Percentiles rank a stretch among this genome's conserved stretches.
Conservation (phyloP, 30 jellyfish, hydroid and myxozoan genomes). For the Chironex yamaguchii region DNA sequence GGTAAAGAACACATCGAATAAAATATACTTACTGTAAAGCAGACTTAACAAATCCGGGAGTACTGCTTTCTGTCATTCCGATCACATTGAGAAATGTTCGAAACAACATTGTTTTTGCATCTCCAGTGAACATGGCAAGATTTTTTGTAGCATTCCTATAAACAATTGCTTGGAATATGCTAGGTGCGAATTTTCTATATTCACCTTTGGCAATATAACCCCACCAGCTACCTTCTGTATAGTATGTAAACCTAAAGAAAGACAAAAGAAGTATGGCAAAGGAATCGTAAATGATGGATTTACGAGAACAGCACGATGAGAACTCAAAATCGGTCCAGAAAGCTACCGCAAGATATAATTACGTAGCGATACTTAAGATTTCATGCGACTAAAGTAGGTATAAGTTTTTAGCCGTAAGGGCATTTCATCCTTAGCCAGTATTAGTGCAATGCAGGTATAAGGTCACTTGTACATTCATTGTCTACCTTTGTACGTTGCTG, state of each 20-base stretch:
- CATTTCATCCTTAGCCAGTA: no score
- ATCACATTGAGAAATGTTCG: conserved; percentile 76
- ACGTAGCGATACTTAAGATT: no score
- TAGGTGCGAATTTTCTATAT: conserved; percentile 70
- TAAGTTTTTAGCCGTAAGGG: no score
- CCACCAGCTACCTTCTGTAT: conserved; percentile 88
- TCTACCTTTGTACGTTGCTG: no score
- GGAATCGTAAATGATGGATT: no score
- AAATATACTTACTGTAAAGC: conserved; percentile 72
- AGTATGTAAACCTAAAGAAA: conserved; percentile 77
- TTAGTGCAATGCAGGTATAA: no score
- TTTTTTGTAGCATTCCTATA: conserved; percentile 68
- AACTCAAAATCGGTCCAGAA: no score
- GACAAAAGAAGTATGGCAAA: no score
- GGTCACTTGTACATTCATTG: no score
- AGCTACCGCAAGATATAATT: no score
- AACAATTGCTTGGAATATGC: conserved; percentile 66
- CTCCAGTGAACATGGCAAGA: conserved; percentile 75
- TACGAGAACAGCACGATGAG: no score
- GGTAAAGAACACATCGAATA: neutral
- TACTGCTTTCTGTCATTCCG: conserved; percentile 56
- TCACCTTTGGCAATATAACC: conserved; percentile 93
- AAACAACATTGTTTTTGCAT: conserved; percentile 59
- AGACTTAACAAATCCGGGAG: conserved; percentile 62
- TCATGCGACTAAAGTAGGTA: no score